Percentiles rank a stretch among this genome's conserved stretches.
phyloP scores from a whole-genome alignment of 2,797 vertebrate species.

The Semaprochilodus insignis region DNA sequence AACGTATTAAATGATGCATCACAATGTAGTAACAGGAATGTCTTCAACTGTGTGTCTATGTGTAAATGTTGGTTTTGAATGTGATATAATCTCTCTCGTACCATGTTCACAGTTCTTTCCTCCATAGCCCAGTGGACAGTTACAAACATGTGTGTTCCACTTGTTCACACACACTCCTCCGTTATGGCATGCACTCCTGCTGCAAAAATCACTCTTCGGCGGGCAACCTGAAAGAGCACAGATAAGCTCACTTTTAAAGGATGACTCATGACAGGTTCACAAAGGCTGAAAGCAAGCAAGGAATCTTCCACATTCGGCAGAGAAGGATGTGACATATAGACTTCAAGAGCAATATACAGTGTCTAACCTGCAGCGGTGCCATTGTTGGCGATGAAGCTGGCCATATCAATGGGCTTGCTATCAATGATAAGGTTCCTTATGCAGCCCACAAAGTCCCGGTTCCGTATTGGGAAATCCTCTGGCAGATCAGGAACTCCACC shows the following conservation, averaged over 20 bases:
- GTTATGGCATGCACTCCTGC: conserved; percentile 79
- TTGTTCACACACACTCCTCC: conserved; percentile 85
- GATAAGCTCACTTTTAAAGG: not conserved
- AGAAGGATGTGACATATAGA: not conserved
- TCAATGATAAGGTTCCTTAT: conserved; percentile 95
- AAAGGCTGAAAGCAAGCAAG: not conserved
- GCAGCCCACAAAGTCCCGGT: conserved; percentile 94
- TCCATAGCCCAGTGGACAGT: conserved; percentile 81
- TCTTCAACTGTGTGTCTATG: not conserved
- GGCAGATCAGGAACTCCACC: conserved; percentile 96
- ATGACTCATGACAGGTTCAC: conserved; percentile 10
- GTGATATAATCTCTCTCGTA: conserved; percentile 56
- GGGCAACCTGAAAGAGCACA: conserved; percentile 77
- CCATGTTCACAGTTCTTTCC: conserved; percentile 91
- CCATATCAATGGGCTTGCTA: conserved; percentile 91
- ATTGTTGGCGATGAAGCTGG: conserved; percentile 94
- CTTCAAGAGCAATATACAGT: not conserved
- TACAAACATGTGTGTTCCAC: conserved; percentile 84
- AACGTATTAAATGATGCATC: no score
- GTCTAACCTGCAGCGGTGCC: conserved; percentile 90
- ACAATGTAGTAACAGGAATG: no score
- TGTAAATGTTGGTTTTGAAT: conserved; percentile 7
- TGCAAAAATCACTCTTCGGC: conserved; percentile 83
- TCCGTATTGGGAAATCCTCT: conserved; percentile 93
- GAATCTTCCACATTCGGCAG: not conserved